phyloP scores from a whole-genome alignment of 2,797 vertebrate genomes.

The Bradypodion ventrale region DNA sequence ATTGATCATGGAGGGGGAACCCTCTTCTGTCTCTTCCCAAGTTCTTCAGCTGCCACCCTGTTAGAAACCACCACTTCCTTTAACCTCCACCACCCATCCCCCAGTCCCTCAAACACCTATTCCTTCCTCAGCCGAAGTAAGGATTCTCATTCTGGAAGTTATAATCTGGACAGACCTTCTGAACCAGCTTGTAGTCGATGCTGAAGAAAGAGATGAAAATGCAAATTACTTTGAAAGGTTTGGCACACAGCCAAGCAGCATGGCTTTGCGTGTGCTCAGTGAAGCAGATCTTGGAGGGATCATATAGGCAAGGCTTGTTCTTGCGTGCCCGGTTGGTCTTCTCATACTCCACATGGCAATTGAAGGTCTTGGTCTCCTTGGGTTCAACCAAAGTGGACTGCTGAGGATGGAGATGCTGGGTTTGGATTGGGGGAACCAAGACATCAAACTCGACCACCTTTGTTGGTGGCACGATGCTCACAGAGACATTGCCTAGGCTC shows the following conservation, averaged over 20 bases:
- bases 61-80: slow-evolving; percentile 18
- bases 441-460: slow-evolving; percentile 94
- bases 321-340: slow-evolving; percentile 94
- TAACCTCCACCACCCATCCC: not conserved
- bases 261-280: slow-evolving; percentile 97
- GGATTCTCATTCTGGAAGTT: slow-evolving; percentile 97
- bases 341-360: slow-evolving; percentile 96
- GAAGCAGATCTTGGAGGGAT: slow-evolving; percentile 94
- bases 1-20: not conserved
- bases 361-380: slow-evolving; percentile 89
- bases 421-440: slow-evolving; percentile 75
- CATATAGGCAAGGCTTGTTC: slow-evolving; percentile 93
- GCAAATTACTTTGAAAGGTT: slow-evolving; percentile 99
- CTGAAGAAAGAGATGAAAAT: slow-evolving; percentile 99
- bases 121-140: slow-evolving; percentile 85
- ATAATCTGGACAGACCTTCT: slow-evolving; percentile 98
- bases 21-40: slow-evolving; percentile 8
- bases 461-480: slow-evolving; percentile 94
- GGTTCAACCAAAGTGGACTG: slow-evolving; percentile 86
- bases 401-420: slow-evolving; percentile 68
- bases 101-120: not conserved
- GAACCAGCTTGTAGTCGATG: slow-evolving; percentile 97
- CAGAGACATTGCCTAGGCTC: slow-evolving; percentile 93
- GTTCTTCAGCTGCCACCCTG: not conserved
- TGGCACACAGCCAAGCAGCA: slow-evolving; percentile 94